Percentiles rank a stretch among this genome's conserved stretches.
Conservation (phyloP, 2,888 invertebrate species). For the Drosophila percnosoma region DNA sequence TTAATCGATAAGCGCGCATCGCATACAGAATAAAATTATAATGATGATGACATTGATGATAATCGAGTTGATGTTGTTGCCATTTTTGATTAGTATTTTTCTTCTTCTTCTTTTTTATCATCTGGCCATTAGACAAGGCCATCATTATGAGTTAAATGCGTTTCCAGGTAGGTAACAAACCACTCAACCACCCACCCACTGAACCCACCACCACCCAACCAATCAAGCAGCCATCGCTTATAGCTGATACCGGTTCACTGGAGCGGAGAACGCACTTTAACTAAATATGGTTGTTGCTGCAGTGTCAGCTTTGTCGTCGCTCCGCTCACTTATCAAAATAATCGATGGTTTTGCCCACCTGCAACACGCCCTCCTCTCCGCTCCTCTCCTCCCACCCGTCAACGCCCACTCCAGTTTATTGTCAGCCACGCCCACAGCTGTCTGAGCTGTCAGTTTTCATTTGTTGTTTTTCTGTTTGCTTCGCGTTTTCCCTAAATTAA, state of each 20-base stretch:
- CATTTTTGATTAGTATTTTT: conserved; percentile 55
- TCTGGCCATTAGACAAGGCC: conserved; percentile 65
- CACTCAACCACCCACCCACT: conserved; percentile 9
- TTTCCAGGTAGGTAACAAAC: conserved; percentile 15
- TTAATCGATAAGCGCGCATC: conserved; percentile 69
- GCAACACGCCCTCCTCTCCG: conserved; percentile 27
- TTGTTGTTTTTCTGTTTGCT: conserved; percentile 66
- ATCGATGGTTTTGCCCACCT: conserved; percentile 57
- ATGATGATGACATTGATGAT: conserved; percentile 46
- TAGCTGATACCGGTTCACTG: conserved; percentile 6
- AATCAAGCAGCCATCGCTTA: conserved; percentile 23
- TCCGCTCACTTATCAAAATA: conserved; percentile 62
- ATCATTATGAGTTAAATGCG: conserved; percentile 44
- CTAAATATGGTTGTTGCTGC: conserved; percentile 34
- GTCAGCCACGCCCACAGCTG: conserved; percentile 24
- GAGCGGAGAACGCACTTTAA: conserved; percentile 33
- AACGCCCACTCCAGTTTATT: background rate
- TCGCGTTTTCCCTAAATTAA: conserved; percentile 63
- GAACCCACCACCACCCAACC: background rate
- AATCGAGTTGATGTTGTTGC: conserved; percentile 41
- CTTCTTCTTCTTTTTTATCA: conserved; percentile 41
- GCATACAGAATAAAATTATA: conserved; percentile 28
- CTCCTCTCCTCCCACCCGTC: background rate
- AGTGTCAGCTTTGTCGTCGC: conserved; percentile 46
- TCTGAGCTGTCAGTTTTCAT: conserved; percentile 74